Base-by-base conservation (phyloP, 1,140 invertebrate species). In the Drosophila obscura region DNA sequence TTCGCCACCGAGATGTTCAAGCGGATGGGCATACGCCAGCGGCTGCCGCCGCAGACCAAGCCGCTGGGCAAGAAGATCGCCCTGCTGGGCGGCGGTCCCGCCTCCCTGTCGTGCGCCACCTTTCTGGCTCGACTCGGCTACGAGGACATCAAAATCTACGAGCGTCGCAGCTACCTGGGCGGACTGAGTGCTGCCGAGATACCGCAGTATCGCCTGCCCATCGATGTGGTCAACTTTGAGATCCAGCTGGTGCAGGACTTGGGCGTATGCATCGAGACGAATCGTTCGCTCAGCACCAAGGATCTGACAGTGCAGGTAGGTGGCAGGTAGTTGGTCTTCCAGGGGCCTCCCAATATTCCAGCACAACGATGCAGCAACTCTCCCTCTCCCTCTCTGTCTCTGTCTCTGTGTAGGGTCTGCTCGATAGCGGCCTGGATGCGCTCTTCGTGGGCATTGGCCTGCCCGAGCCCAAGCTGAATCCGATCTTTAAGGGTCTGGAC, bases 1-100 rank as follows among this genome's bases (percentile, higher is more conserved):
- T 99, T 98, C 93, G 98, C 98, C 46, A 96, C 97, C 22, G 98
- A 99, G 87, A 93, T 97, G 19, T 99, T 99, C 90, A 98, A 97
- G 92, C 94, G 96, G 88, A 99, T 99, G 98, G 95, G 95, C 8
- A 95, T 99, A 2, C 94, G 94, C 0, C 98, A 99, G 93, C 96
- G 95, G 0, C 92, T 95, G 44, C 94, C 97, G 51, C 97, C 97
- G 0, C 94, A 93, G 57, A 94, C 94, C 4, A 77, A 92, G 0
- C 93, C 94, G 66, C 95, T 95, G 45, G 90, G 94, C 19, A 94
- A 94, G 16, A 97, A 96, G 92, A 97, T 99, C 44, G 98, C 96
- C 0, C 91, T 99, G 5, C 87, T 99, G 19, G 98, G 98, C 7
- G 98, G 97, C 85, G 98, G 98, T 1, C 98, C 98, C 1, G 97